A percentile compares a stretch with the other conserved stretches of the same genome.
phyloP scores from a whole-genome alignment of 2,888 invertebrate species.

The Caenorhabditis parvicauda region DNA sequence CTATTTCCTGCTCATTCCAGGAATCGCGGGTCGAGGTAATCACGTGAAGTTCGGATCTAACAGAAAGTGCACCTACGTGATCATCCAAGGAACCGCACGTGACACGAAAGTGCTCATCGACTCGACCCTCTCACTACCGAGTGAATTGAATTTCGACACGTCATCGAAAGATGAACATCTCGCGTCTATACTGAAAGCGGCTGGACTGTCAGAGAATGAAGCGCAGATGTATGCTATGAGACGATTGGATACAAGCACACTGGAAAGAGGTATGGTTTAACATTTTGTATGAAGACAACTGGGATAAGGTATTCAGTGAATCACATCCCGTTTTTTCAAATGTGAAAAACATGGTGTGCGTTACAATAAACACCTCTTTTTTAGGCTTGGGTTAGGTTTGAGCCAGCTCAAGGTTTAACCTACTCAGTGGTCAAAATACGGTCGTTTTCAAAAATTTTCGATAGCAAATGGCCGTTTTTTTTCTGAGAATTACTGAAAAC shows the following conservation, averaged over 20 bases:
- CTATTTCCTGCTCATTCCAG: slow-evolving; percentile 23
- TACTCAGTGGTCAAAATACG: no score
- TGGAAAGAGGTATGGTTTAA: no score
- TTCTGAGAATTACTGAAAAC: no score
- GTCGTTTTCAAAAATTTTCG: no score
- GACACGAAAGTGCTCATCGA: slow-evolving; percentile 24
- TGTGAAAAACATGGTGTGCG: no score
- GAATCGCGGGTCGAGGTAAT: slow-evolving; percentile 56
- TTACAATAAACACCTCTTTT: no score
- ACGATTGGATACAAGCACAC: slow-evolving; percentile 36
- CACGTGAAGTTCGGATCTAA: slow-evolving; percentile 59
- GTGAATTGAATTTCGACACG: slow-evolving; percentile 42
- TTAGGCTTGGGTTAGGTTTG: no score
- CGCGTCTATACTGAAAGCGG: slow-evolving; percentile 28
- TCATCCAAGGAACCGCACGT: slow-evolving; percentile 24
- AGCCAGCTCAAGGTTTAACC: no score
- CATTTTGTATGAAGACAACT: no score
- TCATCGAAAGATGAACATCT: slow-evolving; percentile 39
- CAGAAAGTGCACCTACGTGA: slow-evolving; percentile 43
- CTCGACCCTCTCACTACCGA: slow-evolving; percentile 33
- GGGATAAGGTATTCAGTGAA: no score
- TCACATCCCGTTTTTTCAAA: no score
- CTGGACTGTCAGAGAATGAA: slow-evolving; percentile 37
- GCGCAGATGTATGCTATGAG: slow-evolving; percentile 39
- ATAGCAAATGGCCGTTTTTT: no score